phyloP scores from a whole-genome alignment of 2,113 vertebrate genomes.

The Vimba vimba region DNA sequence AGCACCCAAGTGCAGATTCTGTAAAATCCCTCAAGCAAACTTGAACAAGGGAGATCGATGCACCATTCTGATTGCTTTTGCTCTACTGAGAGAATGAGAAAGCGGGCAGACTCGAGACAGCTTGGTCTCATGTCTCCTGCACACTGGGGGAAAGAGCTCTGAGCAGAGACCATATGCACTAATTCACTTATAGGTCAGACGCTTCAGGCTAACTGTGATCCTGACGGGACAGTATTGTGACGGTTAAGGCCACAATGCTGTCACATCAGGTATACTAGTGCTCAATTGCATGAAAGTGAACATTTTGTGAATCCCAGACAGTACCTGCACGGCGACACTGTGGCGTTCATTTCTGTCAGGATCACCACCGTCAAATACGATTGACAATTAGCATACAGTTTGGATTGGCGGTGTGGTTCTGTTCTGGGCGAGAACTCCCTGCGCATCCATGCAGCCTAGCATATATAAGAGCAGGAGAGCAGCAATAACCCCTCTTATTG shows the following conservation, averaged over 20 bases:
- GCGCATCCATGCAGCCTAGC: too few species aligned
- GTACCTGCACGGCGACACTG: not conserved
- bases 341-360: not conserved
- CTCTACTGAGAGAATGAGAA: slow-evolving; percentile 7
- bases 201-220: slow-evolving; percentile 10
- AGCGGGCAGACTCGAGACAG: not conserved
- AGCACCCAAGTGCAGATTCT: slow-evolving; percentile 26
- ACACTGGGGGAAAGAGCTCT: not conserved
- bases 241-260: not conserved
- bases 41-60: slow-evolving; percentile 39
- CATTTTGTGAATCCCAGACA: not conserved
- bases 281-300: not conserved
- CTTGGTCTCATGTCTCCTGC: not conserved
- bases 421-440: too few species aligned
- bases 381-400: too few species aligned
- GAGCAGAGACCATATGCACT: not conserved
- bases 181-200: slow-evolving; percentile 38
- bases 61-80: slow-evolving; percentile 17
- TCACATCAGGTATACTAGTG: not conserved
- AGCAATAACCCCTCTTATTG: too few species aligned
- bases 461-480: too few species aligned
- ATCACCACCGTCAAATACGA: too few species aligned
- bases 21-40: slow-evolving; percentile 41
- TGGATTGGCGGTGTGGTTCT: too few species aligned
- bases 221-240: slow-evolving; percentile 9